Evolutionary conservation across 2,888 invertebrate species (phyloP), one percentile per base, ranked within the genome.

Genomic region (Trissolcus japonicus): DNA sequence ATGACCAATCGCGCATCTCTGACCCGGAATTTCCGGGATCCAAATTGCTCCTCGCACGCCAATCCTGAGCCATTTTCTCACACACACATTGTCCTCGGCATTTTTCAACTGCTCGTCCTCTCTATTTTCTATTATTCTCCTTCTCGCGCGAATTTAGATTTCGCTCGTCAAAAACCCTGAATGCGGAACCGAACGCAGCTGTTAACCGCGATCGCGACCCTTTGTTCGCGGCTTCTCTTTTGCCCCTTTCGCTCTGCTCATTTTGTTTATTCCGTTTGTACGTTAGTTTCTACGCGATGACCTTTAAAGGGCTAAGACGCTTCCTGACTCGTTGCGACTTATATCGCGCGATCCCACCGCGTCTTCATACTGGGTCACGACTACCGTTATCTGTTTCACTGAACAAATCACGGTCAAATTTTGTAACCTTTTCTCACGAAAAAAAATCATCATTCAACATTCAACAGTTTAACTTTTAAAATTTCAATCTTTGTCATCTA

Each of bases 351-450:
- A 59, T 51, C 67, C 61, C 66, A 74, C n/a, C n/a, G n/a, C n/a
- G n/a, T n/a, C n/a, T n/a, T n/a, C n/a, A n/a, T 80, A 80, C 80
- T 81, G 78, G 85, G 83, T 85, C 85, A 85, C 65, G 80, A 68
- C 78, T 80, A 85, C 85, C 82, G 84, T 84, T 83, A 78, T 72
- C 72, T 35, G 0, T 9, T 25, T 25, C 25, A 35, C 35, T 9
- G 2, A 35, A 35, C 11, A 1, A 35, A 35, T 9, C 35, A 11
- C 35, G 35, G 35, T 35, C 35, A 35, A 35, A 35, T 35, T 35
- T 11, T 9, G 9, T 35, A 35, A 35, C 35, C 35, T 35, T 9
- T 35, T 35, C 35, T 35, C 35, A 35, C 35, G 35, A 35, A 25
- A 25, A 21, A 21, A 25, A 25, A 25, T 6, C 25, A 25, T 6